A percentile compares a stretch with the other conserved stretches of the same genome.
Evolutionary conservation across 2,113 vertebrate species (phyloP).

Genomic region (Boleophthalmus pectinirostris): DNA sequence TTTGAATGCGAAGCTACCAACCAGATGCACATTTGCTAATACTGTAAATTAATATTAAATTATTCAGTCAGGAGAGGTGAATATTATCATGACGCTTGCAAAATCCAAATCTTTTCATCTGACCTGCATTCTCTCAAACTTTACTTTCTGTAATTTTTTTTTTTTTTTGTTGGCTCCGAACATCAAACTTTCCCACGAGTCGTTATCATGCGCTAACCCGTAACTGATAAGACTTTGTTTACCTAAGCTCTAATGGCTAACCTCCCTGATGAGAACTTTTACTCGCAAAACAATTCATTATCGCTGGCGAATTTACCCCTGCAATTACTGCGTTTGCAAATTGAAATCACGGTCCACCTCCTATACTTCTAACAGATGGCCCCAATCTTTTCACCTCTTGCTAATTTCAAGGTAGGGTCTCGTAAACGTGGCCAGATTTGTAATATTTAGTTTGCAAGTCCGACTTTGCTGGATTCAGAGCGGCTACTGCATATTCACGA

Average conservation of each 20-base stretch:
- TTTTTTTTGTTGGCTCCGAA: slow-evolving; percentile 1
- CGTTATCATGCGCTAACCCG: slow-evolving; percentile 46
- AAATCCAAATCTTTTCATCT: neutral
- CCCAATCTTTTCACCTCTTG: slow-evolving; percentile 18
- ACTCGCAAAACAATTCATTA: slow-evolving; percentile 63
- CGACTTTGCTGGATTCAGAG: neutral
- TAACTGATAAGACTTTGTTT: slow-evolving; percentile 66
- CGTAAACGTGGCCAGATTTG: neutral
- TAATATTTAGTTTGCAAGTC: slow-evolving; percentile 4
- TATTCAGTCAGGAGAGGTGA: neutral
- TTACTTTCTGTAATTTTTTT: neutral
- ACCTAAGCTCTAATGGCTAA: slow-evolving; percentile 54
- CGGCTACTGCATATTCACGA: neutral
- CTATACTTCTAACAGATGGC: slow-evolving; percentile 26
- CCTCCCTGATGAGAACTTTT: slow-evolving; percentile 58
- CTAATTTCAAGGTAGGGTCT: slow-evolving; percentile 12
- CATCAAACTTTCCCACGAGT: slow-evolving; percentile 66
- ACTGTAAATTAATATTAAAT: neutral
- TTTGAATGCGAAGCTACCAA: neutral
- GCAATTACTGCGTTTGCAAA: slow-evolving; percentile 60
- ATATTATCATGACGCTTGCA: neutral
- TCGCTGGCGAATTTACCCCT: slow-evolving; percentile 46
- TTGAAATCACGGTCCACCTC: slow-evolving; percentile 39
- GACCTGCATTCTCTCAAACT: neutral
- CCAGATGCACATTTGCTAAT: neutral